phyloP scores from a whole-genome alignment of 2,797 vertebrate genomes.

The Tolypeutes matacus region DNA sequence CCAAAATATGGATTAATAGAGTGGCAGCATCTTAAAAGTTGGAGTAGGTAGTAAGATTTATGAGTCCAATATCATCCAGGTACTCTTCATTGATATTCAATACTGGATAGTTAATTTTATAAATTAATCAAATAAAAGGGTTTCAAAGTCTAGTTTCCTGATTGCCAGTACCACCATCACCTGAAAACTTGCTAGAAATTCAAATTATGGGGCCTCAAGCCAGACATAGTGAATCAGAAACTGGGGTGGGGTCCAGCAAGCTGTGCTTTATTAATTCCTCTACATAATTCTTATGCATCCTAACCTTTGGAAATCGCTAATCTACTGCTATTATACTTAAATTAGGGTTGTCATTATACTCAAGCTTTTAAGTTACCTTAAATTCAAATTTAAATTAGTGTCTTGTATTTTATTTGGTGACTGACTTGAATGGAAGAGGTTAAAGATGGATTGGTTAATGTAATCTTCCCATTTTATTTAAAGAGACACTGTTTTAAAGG shows the following conservation, averaged over 20 bases:
- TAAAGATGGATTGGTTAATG: not conserved
- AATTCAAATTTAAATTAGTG: not conserved
- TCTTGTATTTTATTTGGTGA: not conserved
- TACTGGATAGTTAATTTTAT: not conserved
- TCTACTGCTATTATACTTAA: not conserved
- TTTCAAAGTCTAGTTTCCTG: not conserved
- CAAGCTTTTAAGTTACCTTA: not conserved
- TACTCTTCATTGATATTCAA: not conserved
- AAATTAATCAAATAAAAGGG: not conserved
- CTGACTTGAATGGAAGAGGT: not conserved
- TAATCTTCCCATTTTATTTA: not conserved
- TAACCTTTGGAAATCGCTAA: not conserved
- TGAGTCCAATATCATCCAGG: not conserved
- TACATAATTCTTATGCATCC: not conserved
- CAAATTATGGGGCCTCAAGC: not conserved
- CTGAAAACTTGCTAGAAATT: not conserved
- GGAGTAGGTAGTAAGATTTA: not conserved
- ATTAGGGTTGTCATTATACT: not conserved
- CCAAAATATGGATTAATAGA: not conserved
- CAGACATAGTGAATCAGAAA: not conserved
- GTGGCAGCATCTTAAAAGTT: not conserved
- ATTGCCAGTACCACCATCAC: not conserved
- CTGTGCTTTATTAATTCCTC: not conserved
- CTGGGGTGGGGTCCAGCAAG: not conserved
- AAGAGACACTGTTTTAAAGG: not conserved